Base-by-base conservation (phyloP, 2,888 invertebrate genomes). In the Tromatobia lineatoria region DNA sequence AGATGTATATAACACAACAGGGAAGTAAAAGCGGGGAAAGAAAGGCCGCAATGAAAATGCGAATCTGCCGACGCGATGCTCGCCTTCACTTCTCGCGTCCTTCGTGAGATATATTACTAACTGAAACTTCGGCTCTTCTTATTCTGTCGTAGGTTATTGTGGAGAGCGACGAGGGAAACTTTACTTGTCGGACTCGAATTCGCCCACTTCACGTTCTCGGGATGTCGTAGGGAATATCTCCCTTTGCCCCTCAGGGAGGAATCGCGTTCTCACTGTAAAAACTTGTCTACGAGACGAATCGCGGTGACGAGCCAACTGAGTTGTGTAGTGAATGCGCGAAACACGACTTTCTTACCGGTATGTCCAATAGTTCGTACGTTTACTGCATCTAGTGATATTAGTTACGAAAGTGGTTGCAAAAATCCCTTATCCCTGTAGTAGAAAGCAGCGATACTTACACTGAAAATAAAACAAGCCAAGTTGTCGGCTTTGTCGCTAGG, bases 201-300 rank as follows among this genome's bases (percentile, higher is more conserved):
- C 57, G 70, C 45, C 57, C 66, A 15, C 76, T 61, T 54, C 70
- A 54, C 29, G 25, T 67, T 64, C 67, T 81, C 76, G 74, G 80
- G 66, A 86, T 82, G 84, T 70, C 80, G 67, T 80, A 82, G 64
- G 23, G 57, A 69, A 78, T 34, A 38, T 38, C 38, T 15, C 29
- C 69, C 23, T 11, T 45, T 34, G 29, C 71, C 13, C 59, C 29
- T 38, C 50, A 23, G 11, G 13, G 52, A 38, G 76, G 67, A 73
- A 52, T 52, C 47, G 64, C 78, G 64, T 73, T 84, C 42, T 45
- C 59, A 25, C 77, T 73, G 61, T 69, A 83, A 83, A 83, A 83
- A 83, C 83, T 77, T 52, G 83, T 83, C 83, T 83, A 23, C 83
- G 59, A 69, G 69, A 67, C n/a, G 73, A 80, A 77, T 83, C 77